phyloP scores from a whole-genome alignment of 2,888 invertebrate species.

The Cheilosia vulpina region DNA sequence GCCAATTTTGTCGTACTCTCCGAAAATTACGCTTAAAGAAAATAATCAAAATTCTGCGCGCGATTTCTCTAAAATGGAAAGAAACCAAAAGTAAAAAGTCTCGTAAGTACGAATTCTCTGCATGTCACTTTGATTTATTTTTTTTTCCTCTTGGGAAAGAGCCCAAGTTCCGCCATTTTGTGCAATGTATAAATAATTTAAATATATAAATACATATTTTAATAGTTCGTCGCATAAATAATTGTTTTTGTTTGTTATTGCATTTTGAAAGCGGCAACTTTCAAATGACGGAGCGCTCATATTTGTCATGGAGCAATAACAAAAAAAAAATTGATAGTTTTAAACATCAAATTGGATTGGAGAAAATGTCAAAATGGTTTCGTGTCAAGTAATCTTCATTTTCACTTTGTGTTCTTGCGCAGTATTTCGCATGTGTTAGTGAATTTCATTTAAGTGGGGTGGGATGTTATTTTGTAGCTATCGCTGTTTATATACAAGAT shows the following conservation, averaged over 20 bases:
- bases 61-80: conserved; percentile 13
- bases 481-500: background rate
- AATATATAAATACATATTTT: conserved; percentile 1
- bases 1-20: conserved; percentile 26
- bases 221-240: background rate
- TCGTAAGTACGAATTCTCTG: conserved; percentile 39
- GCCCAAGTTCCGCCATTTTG: conserved; percentile 56
- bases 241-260: conserved; percentile 57
- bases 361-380: conserved; percentile 76
- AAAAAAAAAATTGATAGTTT: conserved; percentile 68
- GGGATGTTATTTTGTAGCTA: conserved; percentile 20
- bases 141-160: conserved; percentile 4
- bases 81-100: conserved; percentile 3
- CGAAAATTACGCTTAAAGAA: background rate
- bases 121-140: conserved; percentile 18
- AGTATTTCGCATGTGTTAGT: conserved; percentile 23
- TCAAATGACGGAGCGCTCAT: conserved; percentile 60
- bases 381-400: conserved; percentile 73
- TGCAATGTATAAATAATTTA: conserved; percentile 32
- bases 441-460: conserved; percentile 32
- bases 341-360: conserved; percentile 73
- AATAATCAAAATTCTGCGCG: conserved; percentile 8
- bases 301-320: conserved; percentile 70
- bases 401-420: conserved; percentile 66
- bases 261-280: conserved; percentile 58